A percentile compares a stretch with the other conserved stretches of the same genome.
phyloP scores from a whole-genome alignment of 2,888 invertebrate species.

The Monoplex corrugatus region DNA sequence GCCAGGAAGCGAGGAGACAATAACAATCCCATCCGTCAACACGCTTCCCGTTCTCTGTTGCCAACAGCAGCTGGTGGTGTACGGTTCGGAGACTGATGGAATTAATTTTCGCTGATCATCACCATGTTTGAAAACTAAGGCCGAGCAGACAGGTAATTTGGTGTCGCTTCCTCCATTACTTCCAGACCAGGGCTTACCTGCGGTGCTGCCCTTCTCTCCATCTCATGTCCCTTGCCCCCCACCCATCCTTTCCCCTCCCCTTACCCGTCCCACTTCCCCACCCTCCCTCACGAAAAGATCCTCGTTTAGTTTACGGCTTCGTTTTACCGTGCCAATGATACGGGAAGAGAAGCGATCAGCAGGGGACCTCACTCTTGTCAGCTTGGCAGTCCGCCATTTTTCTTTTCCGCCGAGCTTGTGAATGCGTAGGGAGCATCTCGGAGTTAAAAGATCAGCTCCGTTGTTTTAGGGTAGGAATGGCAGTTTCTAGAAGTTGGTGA shows the following conservation, averaged over 20 bases:
- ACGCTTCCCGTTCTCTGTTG: too few species aligned
- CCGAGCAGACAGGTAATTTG: neutral
- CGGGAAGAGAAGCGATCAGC: neutral
- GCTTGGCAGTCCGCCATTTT: conserved; percentile 13
- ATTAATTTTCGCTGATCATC: too few species aligned
- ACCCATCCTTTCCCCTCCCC: neutral
- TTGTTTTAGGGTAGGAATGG: too few species aligned
- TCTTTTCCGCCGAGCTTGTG: too few species aligned
- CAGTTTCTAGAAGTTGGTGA: too few species aligned
- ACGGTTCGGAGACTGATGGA: too few species aligned
- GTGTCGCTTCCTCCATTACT: neutral
- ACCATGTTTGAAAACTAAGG: too few species aligned
- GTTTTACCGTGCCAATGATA: neutral
- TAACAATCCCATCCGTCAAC: too few species aligned
- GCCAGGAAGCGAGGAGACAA: neutral
- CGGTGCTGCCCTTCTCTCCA: neutral
- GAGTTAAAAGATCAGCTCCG: too few species aligned
- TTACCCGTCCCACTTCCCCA: neutral
- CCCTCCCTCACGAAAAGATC: neutral
- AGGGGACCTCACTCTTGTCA: conserved; percentile 25
- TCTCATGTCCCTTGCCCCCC: neutral
- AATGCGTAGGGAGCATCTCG: too few species aligned
- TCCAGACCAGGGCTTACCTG: neutral
- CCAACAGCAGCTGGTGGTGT: too few species aligned
- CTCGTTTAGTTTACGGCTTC: too few species aligned